These are phyloP conservation scores for Alouatta palliata DNA, from an alignment of 2,113 vertebrate species.

Conservation along the genomic window DNA sequence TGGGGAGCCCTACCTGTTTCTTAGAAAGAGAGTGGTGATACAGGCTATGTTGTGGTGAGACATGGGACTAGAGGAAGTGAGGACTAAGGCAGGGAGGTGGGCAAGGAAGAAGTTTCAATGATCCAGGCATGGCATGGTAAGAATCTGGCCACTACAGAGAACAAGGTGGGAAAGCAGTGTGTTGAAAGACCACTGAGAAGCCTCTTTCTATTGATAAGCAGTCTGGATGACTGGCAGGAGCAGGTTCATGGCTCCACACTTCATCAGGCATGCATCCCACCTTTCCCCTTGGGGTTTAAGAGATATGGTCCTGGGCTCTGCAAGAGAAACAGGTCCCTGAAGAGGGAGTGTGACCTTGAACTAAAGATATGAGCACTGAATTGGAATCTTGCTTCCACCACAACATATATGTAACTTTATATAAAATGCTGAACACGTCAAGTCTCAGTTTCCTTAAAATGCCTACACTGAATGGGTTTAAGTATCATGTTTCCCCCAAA, in stretches of 20 bases:
- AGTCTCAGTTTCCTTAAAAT: background rate
- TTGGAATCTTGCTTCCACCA: background rate
- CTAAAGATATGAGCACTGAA: background rate
- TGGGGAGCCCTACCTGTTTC: background rate
- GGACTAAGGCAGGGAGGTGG: background rate
- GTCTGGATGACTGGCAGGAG: background rate
- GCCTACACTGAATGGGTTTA: background rate
- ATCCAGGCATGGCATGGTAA: background rate
- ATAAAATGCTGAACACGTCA: background rate
- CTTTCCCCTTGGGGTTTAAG: background rate
- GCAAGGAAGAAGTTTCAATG: background rate
- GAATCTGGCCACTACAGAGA: background rate
- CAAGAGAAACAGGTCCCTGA: background rate
- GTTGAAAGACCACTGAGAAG: background rate
- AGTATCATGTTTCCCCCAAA: slow-evolving; percentile 16
- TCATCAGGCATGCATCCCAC: background rate
- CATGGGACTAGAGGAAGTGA: background rate
- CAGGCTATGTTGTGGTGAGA: background rate
- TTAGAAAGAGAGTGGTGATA: background rate
- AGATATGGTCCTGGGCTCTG: background rate
- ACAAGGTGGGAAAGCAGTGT: background rate
- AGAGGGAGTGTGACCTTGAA: background rate
- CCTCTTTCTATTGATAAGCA: background rate
- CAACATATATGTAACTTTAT: background rate
- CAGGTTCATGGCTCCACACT: background rate